These are phyloP conservation scores for Caenorhabditis latens DNA, from an alignment of 1,140 invertebrate species.

Conservation along the genomic window DNA sequence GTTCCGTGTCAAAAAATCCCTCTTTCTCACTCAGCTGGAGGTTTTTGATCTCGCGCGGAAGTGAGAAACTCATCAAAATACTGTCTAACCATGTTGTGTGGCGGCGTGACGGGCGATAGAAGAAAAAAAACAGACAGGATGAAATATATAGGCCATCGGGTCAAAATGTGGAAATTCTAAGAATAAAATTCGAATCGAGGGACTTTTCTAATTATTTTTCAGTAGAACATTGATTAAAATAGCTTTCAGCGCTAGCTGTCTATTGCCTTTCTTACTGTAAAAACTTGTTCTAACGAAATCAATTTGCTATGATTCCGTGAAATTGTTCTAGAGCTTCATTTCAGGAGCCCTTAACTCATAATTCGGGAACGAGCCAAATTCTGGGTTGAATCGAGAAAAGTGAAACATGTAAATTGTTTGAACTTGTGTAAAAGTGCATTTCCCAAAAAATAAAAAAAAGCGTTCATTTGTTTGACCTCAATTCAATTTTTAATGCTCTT, in stretches of 20 bases:
- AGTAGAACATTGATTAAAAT: background rate
- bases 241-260: too few species aligned
- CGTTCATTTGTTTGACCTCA: background rate
- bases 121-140: slow-evolving; percentile 4
- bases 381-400: too few species aligned
- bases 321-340: too few species aligned
- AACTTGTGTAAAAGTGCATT: too few species aligned
- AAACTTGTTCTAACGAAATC: too few species aligned
- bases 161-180: background rate
- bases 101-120: slow-evolving; percentile 6
- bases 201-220: background rate
- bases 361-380: too few species aligned
- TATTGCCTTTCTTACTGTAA: too few species aligned
- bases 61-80: slow-evolving; percentile 30
- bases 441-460: too few species aligned
- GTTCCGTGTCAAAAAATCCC: background rate
- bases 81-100: slow-evolving; percentile 4
- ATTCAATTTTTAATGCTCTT: slow-evolving; percentile 23
- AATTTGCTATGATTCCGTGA: too few species aligned
- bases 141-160: slow-evolving; percentile 15
- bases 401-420: too few species aligned
- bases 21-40: background rate
- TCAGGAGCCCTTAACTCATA: too few species aligned
- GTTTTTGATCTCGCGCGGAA: slow-evolving; percentile 2
- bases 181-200: background rate